Base-by-base conservation (phyloP, 2,888 invertebrate genomes). In the Cheilosia soror region DNA sequence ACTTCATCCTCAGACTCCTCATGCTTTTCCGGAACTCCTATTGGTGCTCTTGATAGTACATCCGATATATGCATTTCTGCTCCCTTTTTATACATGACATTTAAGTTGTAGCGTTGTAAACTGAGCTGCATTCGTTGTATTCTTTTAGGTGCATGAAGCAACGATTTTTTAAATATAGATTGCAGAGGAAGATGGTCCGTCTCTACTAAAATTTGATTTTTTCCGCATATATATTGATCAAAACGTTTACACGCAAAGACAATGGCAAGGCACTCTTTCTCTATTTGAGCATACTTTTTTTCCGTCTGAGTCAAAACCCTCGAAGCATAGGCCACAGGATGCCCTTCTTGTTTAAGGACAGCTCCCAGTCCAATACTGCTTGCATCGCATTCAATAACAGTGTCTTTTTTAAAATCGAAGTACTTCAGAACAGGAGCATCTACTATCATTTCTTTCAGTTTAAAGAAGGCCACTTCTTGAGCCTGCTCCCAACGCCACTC, bases 141-240 rank as follows among this genome's bases (percentile, higher is more conserved):
- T 11, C 33, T 9, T 15, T 31, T 57, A 7, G 31, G 57, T 11
- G 44, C 20, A 6, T 57, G 44, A 4, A 57, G 15, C 51, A 69
- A 44, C 20, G 55, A 57, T 47, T 71, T 71, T 40, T 71, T 37
- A 29, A 71, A 71, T 27, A 60, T 71, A 0, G 40, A 60, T 51
- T 60, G 40, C 27, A 60, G 20, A 2, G 33, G 29, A 5, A 57
- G 5, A 25, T n/a, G n/a, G n/a, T n/a, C n/a, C n/a, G n/a, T n/a
- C n/a, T n/a, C n/a, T n/a, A n/a, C n/a, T n/a, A n/a, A n/a, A n/a
- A n/a, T n/a, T n/a, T n/a, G n/a, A n/a, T n/a, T n/a, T n/a, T n/a
- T n/a, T n/a, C n/a, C n/a, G n/a, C n/a, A n/a, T n/a, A n/a, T n/a
- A n/a, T n/a, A n/a, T n/a, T n/a, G n/a, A n/a, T n/a, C n/a, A n/a